Percentiles rank a stretch among this genome's conserved stretches.
Conservation (phyloP, 2,888 invertebrate species). For the Stenichneumon culpator region DNA sequence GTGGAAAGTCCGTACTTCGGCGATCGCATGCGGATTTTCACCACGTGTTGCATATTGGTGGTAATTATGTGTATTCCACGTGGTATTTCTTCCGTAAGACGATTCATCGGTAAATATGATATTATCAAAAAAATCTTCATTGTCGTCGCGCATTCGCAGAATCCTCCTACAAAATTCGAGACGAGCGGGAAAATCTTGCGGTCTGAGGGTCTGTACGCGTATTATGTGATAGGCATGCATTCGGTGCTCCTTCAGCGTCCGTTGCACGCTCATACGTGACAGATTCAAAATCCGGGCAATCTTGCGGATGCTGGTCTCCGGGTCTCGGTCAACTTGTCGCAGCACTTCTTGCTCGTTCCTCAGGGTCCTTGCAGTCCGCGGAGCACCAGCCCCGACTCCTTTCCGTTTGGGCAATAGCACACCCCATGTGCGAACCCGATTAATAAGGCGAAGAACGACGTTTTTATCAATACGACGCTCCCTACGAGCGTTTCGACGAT, state of each 20-base stretch:
- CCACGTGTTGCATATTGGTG: background rate
- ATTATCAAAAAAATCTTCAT: background rate
- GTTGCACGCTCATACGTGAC: background rate
- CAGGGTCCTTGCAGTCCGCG: background rate
- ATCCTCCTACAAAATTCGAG: background rate
- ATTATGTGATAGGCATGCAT: conserved; percentile 2
- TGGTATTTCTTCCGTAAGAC: background rate
- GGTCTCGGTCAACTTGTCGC: background rate
- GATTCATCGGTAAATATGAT: background rate
- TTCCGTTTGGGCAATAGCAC: background rate
- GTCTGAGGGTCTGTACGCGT: background rate
- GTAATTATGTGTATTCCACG: conserved; percentile 1
- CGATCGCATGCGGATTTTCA: background rate
- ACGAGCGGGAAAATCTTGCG: background rate
- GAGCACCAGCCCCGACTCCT: background rate
- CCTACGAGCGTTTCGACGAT: background rate
- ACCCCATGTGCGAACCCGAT: background rate
- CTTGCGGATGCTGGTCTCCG: background rate
- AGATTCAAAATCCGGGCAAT: background rate
- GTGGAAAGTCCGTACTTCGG: background rate
- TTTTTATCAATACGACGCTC: background rate
- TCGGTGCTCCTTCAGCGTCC: background rate
- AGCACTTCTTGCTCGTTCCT: background rate
- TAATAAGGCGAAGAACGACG: background rate
- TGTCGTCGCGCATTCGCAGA: background rate